phyloP scores from a whole-genome alignment of 2,113 vertebrate genomes.

The Heterochromis multidens region DNA sequence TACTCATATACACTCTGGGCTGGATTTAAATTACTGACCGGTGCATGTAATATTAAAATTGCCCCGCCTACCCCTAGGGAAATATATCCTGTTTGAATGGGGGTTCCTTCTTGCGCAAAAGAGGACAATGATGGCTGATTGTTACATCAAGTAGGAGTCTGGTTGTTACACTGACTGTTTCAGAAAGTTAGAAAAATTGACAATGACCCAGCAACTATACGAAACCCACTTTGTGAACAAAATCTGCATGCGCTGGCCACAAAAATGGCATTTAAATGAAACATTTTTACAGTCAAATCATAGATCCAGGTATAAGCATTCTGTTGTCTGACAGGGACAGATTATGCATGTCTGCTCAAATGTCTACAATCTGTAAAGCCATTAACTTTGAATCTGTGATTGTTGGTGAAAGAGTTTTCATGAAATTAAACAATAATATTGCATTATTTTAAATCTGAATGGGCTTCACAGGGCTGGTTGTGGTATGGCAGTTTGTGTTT shows the following conservation, averaged over 20 bases:
- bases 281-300: neutral
- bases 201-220: neutral
- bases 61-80: neutral
- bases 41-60: neutral
- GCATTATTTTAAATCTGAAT: neutral
- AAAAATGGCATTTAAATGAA: neutral
- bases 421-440: neutral
- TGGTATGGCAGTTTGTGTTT: neutral
- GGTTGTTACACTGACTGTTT: neutral
- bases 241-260: neutral
- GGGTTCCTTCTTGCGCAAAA: neutral
- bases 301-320: neutral
- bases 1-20: neutral
- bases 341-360: neutral
- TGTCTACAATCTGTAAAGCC: neutral
- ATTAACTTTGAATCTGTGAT: neutral
- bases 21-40: neutral
- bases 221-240: neutral
- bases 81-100: neutral
- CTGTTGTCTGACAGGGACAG: neutral
- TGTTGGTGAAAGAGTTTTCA: neutral
- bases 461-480: neutral
- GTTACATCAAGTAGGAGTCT: neutral
- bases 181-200: neutral
- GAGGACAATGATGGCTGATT: neutral